Evolutionary conservation across 1,140 invertebrate species (phyloP).

Genomic region (Drosophila kanapiae): DNA sequence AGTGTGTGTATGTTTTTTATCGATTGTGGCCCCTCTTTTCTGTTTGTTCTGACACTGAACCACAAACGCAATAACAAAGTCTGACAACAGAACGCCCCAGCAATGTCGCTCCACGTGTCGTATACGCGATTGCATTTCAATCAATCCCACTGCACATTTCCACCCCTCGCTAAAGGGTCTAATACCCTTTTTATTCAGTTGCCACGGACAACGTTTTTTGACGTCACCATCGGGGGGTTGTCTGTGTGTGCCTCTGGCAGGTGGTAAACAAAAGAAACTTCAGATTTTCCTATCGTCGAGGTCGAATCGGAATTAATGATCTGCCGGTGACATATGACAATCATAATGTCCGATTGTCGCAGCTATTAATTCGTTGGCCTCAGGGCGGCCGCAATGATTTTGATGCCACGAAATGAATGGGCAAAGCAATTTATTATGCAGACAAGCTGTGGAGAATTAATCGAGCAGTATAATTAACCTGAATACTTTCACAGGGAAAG

Average conservation of each 20-base stretch:
- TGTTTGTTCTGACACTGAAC: conserved; percentile 61
- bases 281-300: conserved; percentile 30
- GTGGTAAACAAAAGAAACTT: conserved; percentile 8
- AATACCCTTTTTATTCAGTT: conserved; percentile 42
- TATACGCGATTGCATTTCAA: conserved; percentile 57
- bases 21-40: conserved; percentile 51
- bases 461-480: conserved; percentile 17
- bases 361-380: conserved; percentile 49
- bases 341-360: conserved; percentile 8
- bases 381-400: not conserved
- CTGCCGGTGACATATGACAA: conserved; percentile 28
- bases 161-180: conserved; percentile 7
- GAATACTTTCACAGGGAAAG: not conserved
- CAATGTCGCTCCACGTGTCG: conserved; percentile 38
- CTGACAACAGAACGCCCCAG: conserved; percentile 16
- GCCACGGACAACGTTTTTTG: conserved; percentile 12
- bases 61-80: conserved; percentile 32
- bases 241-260: not conserved
- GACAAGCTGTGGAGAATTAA: conserved; percentile 15
- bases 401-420: conserved; percentile 20
- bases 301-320: conserved; percentile 49
- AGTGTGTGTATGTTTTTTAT: conserved; percentile 57
- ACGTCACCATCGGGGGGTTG: not conserved
- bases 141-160: conserved; percentile 25
- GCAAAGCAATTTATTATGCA: conserved; percentile 13